These are phyloP conservation scores for Drosophila sechellia DNA, from an alignment of 1,140 invertebrate genomes.

Conservation along the genomic window DNA sequence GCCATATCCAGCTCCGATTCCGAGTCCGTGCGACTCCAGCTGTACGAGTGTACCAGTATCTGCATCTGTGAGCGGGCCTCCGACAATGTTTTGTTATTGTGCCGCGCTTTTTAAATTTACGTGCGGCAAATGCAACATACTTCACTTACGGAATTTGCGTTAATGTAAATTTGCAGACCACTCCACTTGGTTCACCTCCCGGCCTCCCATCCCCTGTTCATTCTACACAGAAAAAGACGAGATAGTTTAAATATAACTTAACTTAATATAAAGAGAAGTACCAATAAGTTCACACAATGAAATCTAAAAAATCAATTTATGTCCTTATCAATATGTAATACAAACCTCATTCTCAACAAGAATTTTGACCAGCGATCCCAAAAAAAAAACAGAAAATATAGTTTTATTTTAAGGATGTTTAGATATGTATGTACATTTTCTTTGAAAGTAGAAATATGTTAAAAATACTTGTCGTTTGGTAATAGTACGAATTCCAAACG, in stretches of 20 bases:
- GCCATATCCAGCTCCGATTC: neutral
- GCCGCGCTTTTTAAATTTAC: constrained; percentile 81
- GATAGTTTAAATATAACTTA: neutral
- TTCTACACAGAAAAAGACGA: neutral
- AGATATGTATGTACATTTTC: too few relatives aligned
- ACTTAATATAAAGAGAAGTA: too few relatives aligned
- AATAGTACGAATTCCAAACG: too few relatives aligned
- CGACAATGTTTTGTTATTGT: constrained; percentile 76
- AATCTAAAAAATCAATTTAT: too few relatives aligned
- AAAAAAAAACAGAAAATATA: too few relatives aligned
- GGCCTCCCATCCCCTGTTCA: neutral
- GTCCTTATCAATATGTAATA: too few relatives aligned
- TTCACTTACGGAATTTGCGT: constrained; percentile 83
- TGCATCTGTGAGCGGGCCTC: constrained; percentile 59
- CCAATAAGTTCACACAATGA: too few relatives aligned
- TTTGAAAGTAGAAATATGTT: too few relatives aligned
- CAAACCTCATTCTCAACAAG: too few relatives aligned
- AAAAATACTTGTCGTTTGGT: too few relatives aligned
- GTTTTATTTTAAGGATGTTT: too few relatives aligned
- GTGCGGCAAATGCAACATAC: constrained; percentile 82
- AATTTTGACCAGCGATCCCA: too few relatives aligned
- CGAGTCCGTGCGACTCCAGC: constrained; percentile 25
- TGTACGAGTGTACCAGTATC: constrained; percentile 43
- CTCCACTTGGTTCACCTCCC: constrained; percentile 52
- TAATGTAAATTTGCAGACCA: constrained; percentile 82